phyloP scores from a whole-genome alignment of 2,113 vertebrate genomes.

The Pygathrix nemaeus region DNA sequence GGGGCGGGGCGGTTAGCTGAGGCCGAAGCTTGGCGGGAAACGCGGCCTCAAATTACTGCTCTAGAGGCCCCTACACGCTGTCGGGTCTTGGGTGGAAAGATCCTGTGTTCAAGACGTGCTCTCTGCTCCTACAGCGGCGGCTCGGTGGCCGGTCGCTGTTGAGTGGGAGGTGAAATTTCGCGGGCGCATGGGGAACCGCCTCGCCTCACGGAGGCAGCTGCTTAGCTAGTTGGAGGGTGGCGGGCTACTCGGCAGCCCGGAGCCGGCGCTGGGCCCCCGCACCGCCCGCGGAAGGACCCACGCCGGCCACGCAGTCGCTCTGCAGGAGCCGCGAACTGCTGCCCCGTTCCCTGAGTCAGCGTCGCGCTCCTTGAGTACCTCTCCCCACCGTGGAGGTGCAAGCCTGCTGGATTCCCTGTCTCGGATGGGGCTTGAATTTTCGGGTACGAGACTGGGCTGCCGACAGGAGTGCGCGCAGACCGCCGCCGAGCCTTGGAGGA shows the following conservation, averaged over 20 bases:
- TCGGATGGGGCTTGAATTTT: slow-evolving; percentile 73
- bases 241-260: background rate
- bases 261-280: fast-evolving
- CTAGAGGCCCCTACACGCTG: background rate
- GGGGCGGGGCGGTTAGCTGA: background rate
- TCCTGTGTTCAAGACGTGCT: fast-evolving
- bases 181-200: background rate
- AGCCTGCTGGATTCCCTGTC: slow-evolving; percentile 36
- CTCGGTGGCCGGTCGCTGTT: fast-evolving
- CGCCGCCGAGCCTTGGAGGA: background rate
- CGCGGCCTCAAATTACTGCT: background rate
- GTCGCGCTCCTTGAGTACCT: fast-evolving
- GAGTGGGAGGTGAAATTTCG: background rate
- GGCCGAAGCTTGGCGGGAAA: background rate
- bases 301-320: fast-evolving
- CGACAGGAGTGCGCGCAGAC: background rate
- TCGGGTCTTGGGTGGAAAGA: background rate
- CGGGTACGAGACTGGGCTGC: slow-evolving; percentile 65
- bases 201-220: background rate
- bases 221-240: slow-evolving; percentile 70
- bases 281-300: fast-evolving
- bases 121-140: background rate
- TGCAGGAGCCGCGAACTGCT: fast-evolving
- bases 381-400: slow-evolving; percentile 56
- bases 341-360: fast-evolving